phyloP scores from a whole-genome alignment of 2,797 vertebrate genomes.

The Microchirus variegatus region DNA sequence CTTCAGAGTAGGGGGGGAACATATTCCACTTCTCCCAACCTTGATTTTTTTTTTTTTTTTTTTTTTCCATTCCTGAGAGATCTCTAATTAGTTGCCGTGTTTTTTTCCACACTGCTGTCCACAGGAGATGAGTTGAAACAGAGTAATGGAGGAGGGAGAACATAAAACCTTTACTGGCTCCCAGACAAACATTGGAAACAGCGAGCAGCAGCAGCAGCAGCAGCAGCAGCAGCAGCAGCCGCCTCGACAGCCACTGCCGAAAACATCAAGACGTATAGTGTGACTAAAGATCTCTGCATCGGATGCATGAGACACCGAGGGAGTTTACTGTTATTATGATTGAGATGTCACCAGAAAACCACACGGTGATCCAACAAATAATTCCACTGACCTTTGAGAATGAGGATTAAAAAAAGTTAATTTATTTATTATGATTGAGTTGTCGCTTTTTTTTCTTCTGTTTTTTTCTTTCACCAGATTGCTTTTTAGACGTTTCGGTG shows the following conservation, averaged over 20 bases:
- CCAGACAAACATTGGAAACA: constrained; percentile 23
- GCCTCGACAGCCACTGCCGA: constrained; percentile 6
- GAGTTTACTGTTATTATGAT: background rate
- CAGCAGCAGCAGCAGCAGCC: no score
- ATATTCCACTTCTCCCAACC: constrained; percentile 40
- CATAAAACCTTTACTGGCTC: constrained; percentile 43
- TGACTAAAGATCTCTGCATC: constrained; percentile 7
- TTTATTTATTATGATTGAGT: background rate
- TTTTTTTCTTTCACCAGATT: background rate
- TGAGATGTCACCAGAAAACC: constrained; percentile 3
- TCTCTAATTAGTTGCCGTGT: constrained; percentile 58
- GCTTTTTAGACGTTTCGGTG: constrained; percentile 13
- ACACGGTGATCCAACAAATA: background rate
- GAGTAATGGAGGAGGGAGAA: constrained; percentile 34
- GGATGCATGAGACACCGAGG: constrained; percentile 10
- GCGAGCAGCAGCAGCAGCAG: no score
- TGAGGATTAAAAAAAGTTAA: constrained; percentile 4
- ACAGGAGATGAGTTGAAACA: constrained; percentile 23
- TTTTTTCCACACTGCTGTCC: constrained; percentile 43
- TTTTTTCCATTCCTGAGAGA: constrained; percentile 52
- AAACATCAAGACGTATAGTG: constrained; percentile 6
- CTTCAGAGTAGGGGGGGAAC: constrained; percentile 9
- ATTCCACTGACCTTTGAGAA: constrained; percentile 1
- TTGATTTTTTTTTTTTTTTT: no score
- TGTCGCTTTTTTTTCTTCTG: no score